These are phyloP conservation scores for Amblyjoppa proteus DNA, from an alignment of 2,888 invertebrate genomes.

Conservation along the genomic window DNA sequence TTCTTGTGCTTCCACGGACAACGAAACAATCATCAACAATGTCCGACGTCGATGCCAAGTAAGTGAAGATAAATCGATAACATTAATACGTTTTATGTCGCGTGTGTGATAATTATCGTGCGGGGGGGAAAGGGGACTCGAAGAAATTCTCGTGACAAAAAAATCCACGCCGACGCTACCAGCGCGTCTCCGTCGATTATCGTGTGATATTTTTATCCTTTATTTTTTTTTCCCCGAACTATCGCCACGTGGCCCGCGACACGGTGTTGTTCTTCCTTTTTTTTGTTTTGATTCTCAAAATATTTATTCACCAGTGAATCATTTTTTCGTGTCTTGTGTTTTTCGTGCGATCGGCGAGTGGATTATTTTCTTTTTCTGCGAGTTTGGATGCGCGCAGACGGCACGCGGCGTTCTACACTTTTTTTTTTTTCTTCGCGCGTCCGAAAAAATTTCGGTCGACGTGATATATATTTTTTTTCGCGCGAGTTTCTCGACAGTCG, in stretches of 20 bases:
- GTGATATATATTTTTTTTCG: neutral
- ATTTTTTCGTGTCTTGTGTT: conserved; percentile 1
- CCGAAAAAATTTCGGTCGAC: neutral
- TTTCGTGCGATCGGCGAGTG: neutral
- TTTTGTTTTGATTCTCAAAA: neutral
- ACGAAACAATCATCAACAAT: conserved; percentile 85
- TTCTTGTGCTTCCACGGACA: conserved; percentile 50
- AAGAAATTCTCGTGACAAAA: conserved; percentile 26
- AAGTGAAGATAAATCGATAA: conserved; percentile 82
- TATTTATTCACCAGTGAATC: conserved; percentile 5
- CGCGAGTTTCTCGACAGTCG: neutral
- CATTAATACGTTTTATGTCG: neutral
- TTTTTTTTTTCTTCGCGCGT: neutral
- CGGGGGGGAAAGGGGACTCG: conserved; percentile 4
- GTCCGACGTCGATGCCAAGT: conserved; percentile 90
- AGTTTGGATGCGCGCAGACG: conserved; percentile 3
- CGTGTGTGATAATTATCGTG: conserved; percentile 10
- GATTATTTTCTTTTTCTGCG: neutral
- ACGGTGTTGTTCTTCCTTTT: conserved; percentile 22
- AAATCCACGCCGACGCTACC: conserved; percentile 57
- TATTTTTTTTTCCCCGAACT: conserved; percentile 29
- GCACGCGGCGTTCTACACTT: neutral
- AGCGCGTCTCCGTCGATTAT: conserved; percentile 50
- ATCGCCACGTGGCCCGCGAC: conserved; percentile 57
- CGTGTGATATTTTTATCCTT: conserved; percentile 21